Percentiles rank a stretch among this genome's conserved stretches.
These are phyloP conservation scores for Penaeus chinensis DNA, from an alignment of 1,140 invertebrate genomes.

Conservation along the genomic window DNA sequence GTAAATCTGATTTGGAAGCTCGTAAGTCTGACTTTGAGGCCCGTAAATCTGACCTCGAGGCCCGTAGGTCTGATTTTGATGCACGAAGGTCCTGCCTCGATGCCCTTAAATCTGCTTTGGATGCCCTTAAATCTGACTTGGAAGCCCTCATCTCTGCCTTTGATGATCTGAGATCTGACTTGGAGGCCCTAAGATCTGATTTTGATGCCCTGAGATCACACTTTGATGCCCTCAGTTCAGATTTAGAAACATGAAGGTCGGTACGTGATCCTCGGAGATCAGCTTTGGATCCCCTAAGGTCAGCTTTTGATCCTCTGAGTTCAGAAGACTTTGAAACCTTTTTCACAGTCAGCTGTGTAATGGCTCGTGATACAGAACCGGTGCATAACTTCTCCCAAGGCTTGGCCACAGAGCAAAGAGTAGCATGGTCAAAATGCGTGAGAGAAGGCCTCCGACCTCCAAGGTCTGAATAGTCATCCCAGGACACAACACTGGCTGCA, in stretches of 20 bases:
- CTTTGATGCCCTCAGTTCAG: slow-evolving; percentile 59
- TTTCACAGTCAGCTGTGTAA: slow-evolving; percentile 55
- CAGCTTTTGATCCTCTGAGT: slow-evolving; percentile 44
- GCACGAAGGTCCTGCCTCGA: slow-evolving; percentile 52
- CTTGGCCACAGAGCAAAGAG: slow-evolving; percentile 41
- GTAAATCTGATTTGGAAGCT: slow-evolving; percentile 39
- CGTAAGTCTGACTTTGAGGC: slow-evolving; percentile 48
- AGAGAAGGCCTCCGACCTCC: slow-evolving; percentile 36
- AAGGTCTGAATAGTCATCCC: slow-evolving; percentile 57
- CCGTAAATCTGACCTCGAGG: slow-evolving; percentile 52
- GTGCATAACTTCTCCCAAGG: slow-evolving; percentile 62
- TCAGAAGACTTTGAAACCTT: slow-evolving; percentile 29
- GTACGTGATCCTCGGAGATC: slow-evolving; percentile 41
- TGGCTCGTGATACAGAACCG: slow-evolving; percentile 60
- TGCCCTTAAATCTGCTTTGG: slow-evolving; percentile 57
- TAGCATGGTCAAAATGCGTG: slow-evolving; percentile 45
- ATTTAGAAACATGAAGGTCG: slow-evolving; percentile 49
- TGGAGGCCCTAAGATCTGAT: slow-evolving; percentile 42
- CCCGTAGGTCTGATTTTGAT: slow-evolving; percentile 42
- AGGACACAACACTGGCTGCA: slow-evolving; percentile 54
- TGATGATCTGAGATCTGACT: slow-evolving; percentile 52
- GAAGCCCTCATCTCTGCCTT: slow-evolving; percentile 45
- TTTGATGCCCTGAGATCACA: slow-evolving; percentile 54
- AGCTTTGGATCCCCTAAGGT: slow-evolving; percentile 47
- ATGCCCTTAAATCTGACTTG: slow-evolving; percentile 51